phyloP scores from a whole-genome alignment of 2,113 vertebrate species.

The Corvus hawaiiensis region DNA sequence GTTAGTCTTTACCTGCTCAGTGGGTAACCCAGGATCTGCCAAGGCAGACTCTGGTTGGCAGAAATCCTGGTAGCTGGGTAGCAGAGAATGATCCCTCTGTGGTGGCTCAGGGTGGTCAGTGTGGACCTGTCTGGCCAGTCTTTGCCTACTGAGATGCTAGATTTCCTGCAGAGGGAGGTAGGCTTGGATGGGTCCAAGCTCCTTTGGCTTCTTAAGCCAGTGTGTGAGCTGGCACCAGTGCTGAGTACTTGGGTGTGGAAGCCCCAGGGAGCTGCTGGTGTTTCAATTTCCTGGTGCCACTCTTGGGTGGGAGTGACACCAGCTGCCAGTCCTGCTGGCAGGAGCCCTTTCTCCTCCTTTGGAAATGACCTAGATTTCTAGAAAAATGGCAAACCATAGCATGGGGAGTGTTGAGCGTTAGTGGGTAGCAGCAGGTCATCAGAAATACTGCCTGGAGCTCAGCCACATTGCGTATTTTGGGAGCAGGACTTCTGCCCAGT shows the following conservation, averaged over 20 bases:
- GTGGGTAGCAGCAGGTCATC: neutral
- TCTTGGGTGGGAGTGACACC: neutral
- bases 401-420: neutral
- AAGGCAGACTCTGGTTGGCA: neutral
- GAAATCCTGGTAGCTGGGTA: neutral
- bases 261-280: neutral
- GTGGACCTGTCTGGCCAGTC: neutral
- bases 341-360: neutral
- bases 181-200: neutral
- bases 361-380: neutral
- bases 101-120: neutral
- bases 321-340: neutral
- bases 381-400: neutral
- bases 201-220: neutral
- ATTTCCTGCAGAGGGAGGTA: neutral
- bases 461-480: conserved; percentile 7
- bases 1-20: neutral
- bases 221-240: neutral
- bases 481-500: conserved; percentile 50
- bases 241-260: neutral
- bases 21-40: neutral
- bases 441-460: neutral
- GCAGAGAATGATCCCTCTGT: neutral
- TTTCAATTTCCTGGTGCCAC: neutral
- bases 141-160: neutral